A percentile compares a stretch with the other conserved stretches of the same genome.
Conservation (phyloP, 1,140 invertebrate species). For the Marisa cornuarietis region DNA sequence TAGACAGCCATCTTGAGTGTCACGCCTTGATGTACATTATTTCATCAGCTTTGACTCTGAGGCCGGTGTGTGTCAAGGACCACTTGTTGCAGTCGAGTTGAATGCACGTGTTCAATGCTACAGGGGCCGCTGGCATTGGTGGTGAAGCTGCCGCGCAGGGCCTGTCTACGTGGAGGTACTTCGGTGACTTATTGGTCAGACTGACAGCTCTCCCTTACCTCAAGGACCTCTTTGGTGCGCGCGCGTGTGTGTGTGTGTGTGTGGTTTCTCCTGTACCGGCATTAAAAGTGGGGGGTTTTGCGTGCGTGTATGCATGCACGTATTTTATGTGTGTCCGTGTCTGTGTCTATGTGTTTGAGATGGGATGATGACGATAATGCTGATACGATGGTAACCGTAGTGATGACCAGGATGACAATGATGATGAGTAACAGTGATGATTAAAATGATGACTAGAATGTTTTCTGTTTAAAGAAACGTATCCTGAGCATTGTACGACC, state of each 20-base stretch:
- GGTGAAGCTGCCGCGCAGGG: too few relatives aligned
- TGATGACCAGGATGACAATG: background rate
- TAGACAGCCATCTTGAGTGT: too few relatives aligned
- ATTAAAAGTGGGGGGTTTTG: background rate
- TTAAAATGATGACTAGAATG: too few relatives aligned
- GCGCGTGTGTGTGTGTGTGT: background rate
- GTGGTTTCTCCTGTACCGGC: background rate
- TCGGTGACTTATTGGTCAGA: too few relatives aligned
- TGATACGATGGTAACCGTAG: background rate
- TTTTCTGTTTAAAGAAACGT: background rate
- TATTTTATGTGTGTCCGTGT: background rate
- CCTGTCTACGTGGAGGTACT: too few relatives aligned
- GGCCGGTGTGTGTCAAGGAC: too few relatives aligned
- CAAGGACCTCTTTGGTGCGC: background rate
- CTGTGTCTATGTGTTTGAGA: background rate
- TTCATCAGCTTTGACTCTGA: too few relatives aligned
- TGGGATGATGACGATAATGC: background rate
- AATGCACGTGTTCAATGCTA: too few relatives aligned
- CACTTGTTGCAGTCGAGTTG: too few relatives aligned
- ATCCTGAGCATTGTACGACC: background rate
- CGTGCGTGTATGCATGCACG: conserved; percentile 6
- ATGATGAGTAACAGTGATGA: too few relatives aligned
- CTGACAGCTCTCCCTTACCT: background rate
- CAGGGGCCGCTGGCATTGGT: too few relatives aligned
- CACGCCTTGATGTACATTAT: too few relatives aligned